Percentiles rank a stretch among this genome's conserved stretches.
These are phyloP conservation scores for Pentalonia nigronervosa DNA, from an alignment of 1,140 invertebrate genomes.

Conservation along the genomic window DNA sequence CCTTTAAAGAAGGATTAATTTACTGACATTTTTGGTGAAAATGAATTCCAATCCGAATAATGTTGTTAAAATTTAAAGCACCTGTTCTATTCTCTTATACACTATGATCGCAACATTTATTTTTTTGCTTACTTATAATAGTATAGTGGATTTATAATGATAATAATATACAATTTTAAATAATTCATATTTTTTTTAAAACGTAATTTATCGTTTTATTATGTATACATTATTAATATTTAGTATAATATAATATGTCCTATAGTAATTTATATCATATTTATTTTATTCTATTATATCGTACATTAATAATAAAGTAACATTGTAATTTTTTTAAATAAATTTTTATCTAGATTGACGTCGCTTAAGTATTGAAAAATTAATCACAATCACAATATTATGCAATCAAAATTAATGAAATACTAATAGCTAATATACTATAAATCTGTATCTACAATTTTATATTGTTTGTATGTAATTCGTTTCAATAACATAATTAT, in stretches of 20 bases:
- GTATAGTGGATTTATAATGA: too few species aligned
- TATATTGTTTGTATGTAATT: not conserved
- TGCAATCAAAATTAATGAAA: not conserved
- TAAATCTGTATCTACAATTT: not conserved
- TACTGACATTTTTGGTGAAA: too few species aligned
- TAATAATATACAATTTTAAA: not conserved
- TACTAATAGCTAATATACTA: not conserved
- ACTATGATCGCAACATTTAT: too few species aligned
- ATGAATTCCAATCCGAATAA: too few species aligned
- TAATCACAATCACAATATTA: not conserved
- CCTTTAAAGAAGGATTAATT: too few species aligned
- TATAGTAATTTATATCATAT: not conserved
- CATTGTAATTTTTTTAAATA: not conserved
- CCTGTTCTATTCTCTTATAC: too few species aligned
- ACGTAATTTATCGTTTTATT: not conserved
- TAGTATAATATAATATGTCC: not conserved
- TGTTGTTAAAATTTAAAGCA: too few species aligned
- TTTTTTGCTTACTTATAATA: too few species aligned
- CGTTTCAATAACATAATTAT: conserved; percentile 3
- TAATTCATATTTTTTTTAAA: not conserved
- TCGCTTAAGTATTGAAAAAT: not conserved
- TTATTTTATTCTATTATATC: not conserved
- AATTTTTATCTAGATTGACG: not conserved
- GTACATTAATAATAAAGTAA: not conserved
- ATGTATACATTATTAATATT: not conserved